Evolutionary conservation across 2,888 invertebrate species (phyloP), one percentile per base, ranked within the genome.

Genomic region (Timema podura): DNA sequence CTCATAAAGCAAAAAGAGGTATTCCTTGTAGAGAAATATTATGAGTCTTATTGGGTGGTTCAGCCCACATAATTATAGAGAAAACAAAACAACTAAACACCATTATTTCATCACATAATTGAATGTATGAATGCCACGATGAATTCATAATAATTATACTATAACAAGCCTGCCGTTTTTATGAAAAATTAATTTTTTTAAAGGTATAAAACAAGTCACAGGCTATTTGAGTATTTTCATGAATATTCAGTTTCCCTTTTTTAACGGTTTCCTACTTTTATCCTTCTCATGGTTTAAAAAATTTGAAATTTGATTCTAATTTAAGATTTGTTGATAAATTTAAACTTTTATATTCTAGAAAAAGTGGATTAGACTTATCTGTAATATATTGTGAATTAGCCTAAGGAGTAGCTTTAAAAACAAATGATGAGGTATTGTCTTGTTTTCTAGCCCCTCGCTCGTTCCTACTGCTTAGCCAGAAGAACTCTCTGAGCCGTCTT

Each of bases 391-490:
- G 30, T 71, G 44, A 13, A 47, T 48, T 15, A 11, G 15, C 48
- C 46, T 7, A 59, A 48, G 9, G 48, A 64, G 5, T 48, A 48
- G 48, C 48, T 66, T 54, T 5, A 59, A 30, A 9, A 49, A n/a
- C 9, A 16, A 64, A 7, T 49, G 30, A 6, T 67, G 13, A 49
- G 49, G 30, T 49, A 44, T 15, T 48, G 15, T 66, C 65, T 59
- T 74, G 68, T 72, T 69, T 84, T 84, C 46, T 83, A 91, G 93
- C 93, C 64, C 97, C 96, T 0, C 87, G 87, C 74, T 89, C 90
- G 71, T 97, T 94, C 79, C 87, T 97, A 76, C 85, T 97, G 67
- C 95, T 92, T 79, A 93, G 94, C 71, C 91, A 93, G 75, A 89
- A 91, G 76, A 94, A 91, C 77, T 86, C 91, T 2, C 89, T 96